Evolutionary conservation across 2,113 vertebrate genomes (phyloP).

Genomic region (Platysteira castanea): DNA sequence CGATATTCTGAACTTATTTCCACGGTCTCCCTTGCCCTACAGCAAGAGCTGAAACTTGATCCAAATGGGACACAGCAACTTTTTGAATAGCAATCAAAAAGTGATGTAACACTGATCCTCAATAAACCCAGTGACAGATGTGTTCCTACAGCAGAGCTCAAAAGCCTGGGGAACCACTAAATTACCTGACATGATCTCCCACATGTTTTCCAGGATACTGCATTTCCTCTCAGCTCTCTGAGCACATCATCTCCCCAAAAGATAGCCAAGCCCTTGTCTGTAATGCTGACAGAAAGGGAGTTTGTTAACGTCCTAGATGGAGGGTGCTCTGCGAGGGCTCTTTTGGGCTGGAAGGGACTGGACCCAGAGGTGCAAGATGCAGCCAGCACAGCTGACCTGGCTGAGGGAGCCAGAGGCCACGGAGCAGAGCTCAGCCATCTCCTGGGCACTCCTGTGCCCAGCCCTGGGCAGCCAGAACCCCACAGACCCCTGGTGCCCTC

Average conservation of each 20-base stretch:
- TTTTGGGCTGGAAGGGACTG: background rate
- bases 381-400: background rate
- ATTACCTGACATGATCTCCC: background rate
- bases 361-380: background rate
- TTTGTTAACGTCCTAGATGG: fast-evolving
- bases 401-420: background rate
- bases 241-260: background rate
- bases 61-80: background rate
- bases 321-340: background rate
- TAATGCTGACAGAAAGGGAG: background rate
- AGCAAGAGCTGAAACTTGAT: background rate
- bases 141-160: background rate
- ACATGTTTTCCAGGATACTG: background rate
- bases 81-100: background rate
- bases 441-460: background rate
- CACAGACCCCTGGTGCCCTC: fast-evolving
- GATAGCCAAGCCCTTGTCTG: background rate
- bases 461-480: background rate
- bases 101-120: background rate
- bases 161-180: background rate
- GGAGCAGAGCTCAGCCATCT: fast-evolving
- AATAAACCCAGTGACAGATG: background rate
- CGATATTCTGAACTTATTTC: background rate
- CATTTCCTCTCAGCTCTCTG: background rate
- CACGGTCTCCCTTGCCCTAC: background rate